Evolutionary conservation across 1,140 invertebrate genomes (phyloP), one percentile per base, ranked within the genome.

Genomic region (Papilio xuthus): DNA sequence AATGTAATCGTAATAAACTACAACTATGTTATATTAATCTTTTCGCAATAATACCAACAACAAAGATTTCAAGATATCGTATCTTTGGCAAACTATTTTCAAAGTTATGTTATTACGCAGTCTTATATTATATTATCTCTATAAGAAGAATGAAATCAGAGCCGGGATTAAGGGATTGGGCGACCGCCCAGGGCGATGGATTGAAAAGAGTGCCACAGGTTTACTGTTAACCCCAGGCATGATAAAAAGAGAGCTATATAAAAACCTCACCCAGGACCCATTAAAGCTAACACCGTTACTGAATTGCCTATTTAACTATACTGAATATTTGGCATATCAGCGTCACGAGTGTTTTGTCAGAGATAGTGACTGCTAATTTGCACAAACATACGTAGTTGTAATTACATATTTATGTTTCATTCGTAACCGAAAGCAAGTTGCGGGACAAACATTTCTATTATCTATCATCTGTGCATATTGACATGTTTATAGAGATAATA

Each of bases 401-500:
- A 28, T 67, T 15, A 50, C 4, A 18, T 50, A 47, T 73, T 73
- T 73, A 26, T 28, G 41, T 73, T 47, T 28, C 42, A 50, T 73
- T 73, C 13, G 10, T 73, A 50, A 50, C 71, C 44, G 42, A 76
- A 63, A 76, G 20, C 56, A 76, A 63, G 20, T 82, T 76, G 41
- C 53, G 53, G 69, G 44, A 72, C 63, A 32, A 76, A 76, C 56
- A 60, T 76, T 76, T 63, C 69, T 60, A 41, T 71, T 56, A 78
- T 81, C 77, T 77, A 73, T 77, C 78, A 80, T 71, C 28, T 78
- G 44, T 77, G 63, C 28, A 78, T 78, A 47, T 80, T 78, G 60
- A 79, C 50, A 78, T 80, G 74, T 80, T 75, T 83, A 75, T 76
- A 78, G 78, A 79, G 37, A 79, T 50, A 60, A 70, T 72, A 50